phyloP scores from a whole-genome alignment of 2,113 vertebrate species.

The Ptilorrhoa leucosticta region DNA sequence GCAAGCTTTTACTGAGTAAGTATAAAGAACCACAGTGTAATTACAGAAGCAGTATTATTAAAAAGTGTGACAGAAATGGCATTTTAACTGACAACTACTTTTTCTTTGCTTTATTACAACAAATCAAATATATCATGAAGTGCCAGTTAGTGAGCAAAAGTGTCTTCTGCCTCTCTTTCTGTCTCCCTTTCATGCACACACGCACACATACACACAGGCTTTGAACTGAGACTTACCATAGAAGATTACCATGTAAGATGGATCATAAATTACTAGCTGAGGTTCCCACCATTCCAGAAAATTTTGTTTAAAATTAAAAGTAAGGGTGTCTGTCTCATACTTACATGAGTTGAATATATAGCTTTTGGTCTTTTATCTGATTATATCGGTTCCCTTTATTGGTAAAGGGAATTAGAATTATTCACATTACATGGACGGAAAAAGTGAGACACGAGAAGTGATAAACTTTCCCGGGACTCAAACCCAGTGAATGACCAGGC shows the following conservation, averaged over 20 bases:
- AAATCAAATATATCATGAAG: constrained; percentile 79
- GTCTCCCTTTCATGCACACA: background rate
- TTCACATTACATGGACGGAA: background rate
- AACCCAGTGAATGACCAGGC: background rate
- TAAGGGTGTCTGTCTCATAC: background rate
- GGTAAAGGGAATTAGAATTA: background rate
- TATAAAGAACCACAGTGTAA: constrained; percentile 82
- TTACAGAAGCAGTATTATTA: constrained; percentile 82
- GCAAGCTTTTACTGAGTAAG: constrained; percentile 81
- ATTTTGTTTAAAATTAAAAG: background rate
- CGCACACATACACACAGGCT: background rate
- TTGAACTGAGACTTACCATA: background rate
- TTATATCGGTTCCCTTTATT: background rate
- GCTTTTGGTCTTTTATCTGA: background rate
- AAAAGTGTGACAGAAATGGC: constrained; percentile 82
- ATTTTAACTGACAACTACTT: constrained; percentile 80
- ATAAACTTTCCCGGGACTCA: background rate
- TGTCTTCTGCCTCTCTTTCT: background rate
- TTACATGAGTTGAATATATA: background rate
- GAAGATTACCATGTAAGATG: background rate
- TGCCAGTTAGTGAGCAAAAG: constrained; percentile 43
- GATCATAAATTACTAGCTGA: background rate
- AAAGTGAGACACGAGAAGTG: background rate
- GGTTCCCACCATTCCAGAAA: background rate
- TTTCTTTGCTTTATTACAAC: constrained; percentile 81